Evolutionary conservation across 2,888 invertebrate genomes (phyloP).

Genomic region (Pherbina coryleti): DNA sequence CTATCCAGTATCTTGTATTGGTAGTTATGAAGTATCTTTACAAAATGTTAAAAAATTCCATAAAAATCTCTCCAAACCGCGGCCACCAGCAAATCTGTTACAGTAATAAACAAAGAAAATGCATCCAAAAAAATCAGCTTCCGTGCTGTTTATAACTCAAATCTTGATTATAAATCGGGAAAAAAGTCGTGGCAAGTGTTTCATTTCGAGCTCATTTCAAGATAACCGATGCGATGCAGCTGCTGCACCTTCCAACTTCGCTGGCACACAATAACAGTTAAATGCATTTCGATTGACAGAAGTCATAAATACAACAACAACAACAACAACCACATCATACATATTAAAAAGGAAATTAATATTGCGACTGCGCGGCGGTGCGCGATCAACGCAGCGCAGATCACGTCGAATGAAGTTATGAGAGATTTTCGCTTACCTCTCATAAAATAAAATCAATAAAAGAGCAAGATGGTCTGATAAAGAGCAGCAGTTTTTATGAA

Average conservation of each 20-base stretch:
- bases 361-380: conserved; percentile 9
- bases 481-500: not conserved
- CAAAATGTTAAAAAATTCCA: not conserved
- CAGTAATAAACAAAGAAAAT: conserved; percentile 26
- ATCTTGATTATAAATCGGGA: conserved; percentile 29
- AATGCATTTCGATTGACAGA: conserved; percentile 31
- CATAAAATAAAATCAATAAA: too few species aligned
- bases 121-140: conserved; percentile 7
- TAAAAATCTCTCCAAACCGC: not conserved
- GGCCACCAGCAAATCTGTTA: conserved; percentile 11
- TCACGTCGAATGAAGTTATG: conserved; percentile 13
- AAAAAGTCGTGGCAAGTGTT: conserved; percentile 27
- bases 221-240: conserved; percentile 15
- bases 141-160: conserved; percentile 33
- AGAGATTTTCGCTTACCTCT: not conserved
- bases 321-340: conserved; percentile 14
- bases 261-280: conserved; percentile 22
- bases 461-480: not conserved
- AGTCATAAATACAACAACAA: conserved; percentile 33
- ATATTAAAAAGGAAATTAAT: conserved; percentile 30
- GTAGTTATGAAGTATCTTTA: not conserved
- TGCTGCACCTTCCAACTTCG: conserved; percentile 26
- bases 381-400: conserved; percentile 6
- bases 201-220: conserved; percentile 27
- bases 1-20: not conserved